A percentile compares a stretch with the other conserved stretches of the same genome.
These are phyloP conservation scores for Neria commutata DNA, from an alignment of 2,888 invertebrate species.

Conservation along the genomic window DNA sequence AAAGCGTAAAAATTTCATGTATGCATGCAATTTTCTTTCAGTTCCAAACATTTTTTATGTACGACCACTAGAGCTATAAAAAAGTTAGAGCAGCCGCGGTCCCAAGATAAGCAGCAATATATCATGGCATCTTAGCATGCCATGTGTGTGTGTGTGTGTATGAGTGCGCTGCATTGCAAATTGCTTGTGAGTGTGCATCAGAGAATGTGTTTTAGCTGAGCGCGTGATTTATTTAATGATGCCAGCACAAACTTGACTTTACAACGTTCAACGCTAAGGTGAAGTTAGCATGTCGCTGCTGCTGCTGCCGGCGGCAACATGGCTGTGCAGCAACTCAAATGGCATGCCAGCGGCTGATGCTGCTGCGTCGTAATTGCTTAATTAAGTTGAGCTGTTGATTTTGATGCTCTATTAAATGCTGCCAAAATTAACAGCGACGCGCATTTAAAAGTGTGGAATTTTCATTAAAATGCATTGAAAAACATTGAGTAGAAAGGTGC, in stretches of 20 bases:
- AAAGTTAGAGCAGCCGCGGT: no score
- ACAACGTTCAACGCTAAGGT: neutral
- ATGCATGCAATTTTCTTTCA: neutral
- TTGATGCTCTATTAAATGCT: neutral
- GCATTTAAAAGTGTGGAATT: neutral
- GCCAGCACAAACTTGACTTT: neutral
- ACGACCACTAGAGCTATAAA: no score
- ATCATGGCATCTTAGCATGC: no score
- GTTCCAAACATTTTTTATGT: neutral
- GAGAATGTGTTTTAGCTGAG: no score
- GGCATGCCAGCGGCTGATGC: no score
- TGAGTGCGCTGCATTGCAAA: no score
- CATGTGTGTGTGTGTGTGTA: no score
- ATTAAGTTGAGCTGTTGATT: neutral
- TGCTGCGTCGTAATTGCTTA: neutral
- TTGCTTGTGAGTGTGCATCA: no score
- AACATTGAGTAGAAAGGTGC: no score
- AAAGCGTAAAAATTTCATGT: neutral
- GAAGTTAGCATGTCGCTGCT: neutral
- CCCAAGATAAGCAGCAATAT: no score
- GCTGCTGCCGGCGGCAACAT: neutral
- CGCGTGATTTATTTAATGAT: slow-evolving; percentile 3
- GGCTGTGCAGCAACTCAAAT: neutral
- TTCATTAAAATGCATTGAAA: no score
- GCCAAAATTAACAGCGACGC: neutral